These are phyloP conservation scores for Helicoverpa assulta DNA, from an alignment of 2,888 invertebrate species.

Conservation along the genomic window DNA sequence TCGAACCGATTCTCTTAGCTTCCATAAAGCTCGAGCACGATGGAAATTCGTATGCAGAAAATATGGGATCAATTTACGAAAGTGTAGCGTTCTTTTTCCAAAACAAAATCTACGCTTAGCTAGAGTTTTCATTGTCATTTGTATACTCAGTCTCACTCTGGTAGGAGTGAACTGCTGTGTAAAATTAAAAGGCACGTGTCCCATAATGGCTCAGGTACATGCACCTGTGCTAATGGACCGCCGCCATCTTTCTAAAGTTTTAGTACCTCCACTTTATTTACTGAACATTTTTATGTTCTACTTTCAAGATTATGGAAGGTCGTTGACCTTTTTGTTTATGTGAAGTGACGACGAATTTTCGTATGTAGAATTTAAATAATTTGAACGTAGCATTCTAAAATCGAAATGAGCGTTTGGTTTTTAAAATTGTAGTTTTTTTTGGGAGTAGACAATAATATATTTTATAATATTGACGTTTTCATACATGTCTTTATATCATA, in stretches of 20 bases:
- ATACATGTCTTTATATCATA: no score
- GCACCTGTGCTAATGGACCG: conserved; percentile 62
- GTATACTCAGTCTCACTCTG: conserved; percentile 9
- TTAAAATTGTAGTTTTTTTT: no score
- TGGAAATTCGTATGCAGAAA: background rate
- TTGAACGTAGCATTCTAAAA: background rate
- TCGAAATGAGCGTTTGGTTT: no score
- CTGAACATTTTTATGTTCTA: conserved; percentile 19
- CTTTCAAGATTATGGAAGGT: conserved; percentile 2
- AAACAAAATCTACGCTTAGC: background rate
- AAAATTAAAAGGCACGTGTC: conserved; percentile 51
- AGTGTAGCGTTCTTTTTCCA: background rate
- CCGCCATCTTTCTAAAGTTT: conserved; percentile 51
- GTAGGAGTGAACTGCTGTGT: conserved; percentile 29
- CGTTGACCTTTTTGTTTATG: conserved; percentile 18
- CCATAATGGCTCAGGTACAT: conserved; percentile 52
- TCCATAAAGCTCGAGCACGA: background rate
- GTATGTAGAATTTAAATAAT: background rate
- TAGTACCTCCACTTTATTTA: conserved; percentile 36
- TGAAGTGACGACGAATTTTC: background rate
- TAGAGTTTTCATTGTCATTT: conserved; percentile 17
- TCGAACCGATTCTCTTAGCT: background rate
- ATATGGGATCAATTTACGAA: background rate
- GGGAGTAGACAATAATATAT: no score
- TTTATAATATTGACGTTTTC: no score